phyloP scores from a whole-genome alignment of 2,888 invertebrate genomes.

The Cantharis lateralis region DNA sequence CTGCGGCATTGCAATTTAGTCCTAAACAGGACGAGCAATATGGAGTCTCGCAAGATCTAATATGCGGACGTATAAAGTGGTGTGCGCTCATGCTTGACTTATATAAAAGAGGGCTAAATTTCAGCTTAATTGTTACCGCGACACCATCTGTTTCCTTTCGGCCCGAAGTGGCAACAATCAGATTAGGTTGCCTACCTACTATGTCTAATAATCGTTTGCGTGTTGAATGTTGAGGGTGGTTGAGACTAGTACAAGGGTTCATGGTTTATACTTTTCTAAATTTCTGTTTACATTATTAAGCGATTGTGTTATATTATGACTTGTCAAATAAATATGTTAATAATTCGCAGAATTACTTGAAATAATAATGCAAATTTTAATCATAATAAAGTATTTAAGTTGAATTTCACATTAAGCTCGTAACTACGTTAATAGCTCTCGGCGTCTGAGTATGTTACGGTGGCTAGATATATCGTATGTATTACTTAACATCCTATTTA shows the following conservation, averaged over 20 bases:
- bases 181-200: conserved; percentile 39
- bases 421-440: background rate
- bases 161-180: conserved; percentile 38
- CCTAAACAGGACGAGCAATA: conserved; percentile 20
- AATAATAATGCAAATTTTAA: background rate
- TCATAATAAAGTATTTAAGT: background rate
- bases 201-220: conserved; percentile 27
- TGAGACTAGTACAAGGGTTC: background rate
- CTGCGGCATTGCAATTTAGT: conserved; percentile 16
- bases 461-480: background rate
- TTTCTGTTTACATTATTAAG: conserved; percentile 1
- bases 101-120: conserved; percentile 56
- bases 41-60: conserved; percentile 24
- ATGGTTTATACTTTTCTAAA: background rate
- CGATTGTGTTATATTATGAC: conserved; percentile 4
- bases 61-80: conserved; percentile 30
- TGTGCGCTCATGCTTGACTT: conserved; percentile 54
- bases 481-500: background rate
- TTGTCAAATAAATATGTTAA: conserved; percentile 17
- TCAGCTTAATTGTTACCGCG: conserved; percentile 57
- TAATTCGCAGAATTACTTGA: background rate
- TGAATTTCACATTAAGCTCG: background rate
- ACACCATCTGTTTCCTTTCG: conserved; percentile 59
- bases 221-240: conserved; percentile 13
- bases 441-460: too few relatives aligned